Conservation (phyloP, 2,113 vertebrate genomes). For the Bettongia penicillata region DNA sequence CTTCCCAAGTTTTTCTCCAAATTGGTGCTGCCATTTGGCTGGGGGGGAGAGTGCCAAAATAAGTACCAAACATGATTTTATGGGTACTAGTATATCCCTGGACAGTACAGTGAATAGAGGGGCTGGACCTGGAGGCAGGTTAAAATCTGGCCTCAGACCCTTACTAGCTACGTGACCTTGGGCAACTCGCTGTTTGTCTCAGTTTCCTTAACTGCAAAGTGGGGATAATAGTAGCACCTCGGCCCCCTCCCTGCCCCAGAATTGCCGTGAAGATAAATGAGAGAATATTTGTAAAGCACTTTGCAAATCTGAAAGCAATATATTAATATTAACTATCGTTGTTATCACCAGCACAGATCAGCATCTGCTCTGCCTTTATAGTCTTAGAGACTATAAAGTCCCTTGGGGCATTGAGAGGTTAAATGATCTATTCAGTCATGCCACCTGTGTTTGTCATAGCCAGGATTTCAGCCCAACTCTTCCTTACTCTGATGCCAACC, state of each 20-base stretch:
- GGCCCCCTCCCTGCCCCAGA: neutral
- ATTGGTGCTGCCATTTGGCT: neutral
- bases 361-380: too few relatives aligned
- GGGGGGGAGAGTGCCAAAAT: neutral
- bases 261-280: neutral
- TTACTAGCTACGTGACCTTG: neutral
- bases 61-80: neutral
- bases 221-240: neutral
- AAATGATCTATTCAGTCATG: neutral
- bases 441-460: neutral
- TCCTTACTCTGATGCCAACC: neutral
- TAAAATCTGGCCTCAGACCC: neutral
- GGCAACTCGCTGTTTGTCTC: too few relatives aligned
- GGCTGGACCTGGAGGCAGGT: neutral
- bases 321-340: neutral
- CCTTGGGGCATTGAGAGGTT: neutral
- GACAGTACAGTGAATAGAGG: neutral
- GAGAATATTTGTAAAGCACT: neutral
- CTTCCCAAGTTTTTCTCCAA: too few relatives aligned
- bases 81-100: neutral
- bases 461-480: neutral
- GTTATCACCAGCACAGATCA: too few relatives aligned
- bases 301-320: neutral
- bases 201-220: too few relatives aligned
- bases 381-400: neutral